phyloP scores from a whole-genome alignment of 2,797 vertebrate species.

The Anableps anableps region DNA sequence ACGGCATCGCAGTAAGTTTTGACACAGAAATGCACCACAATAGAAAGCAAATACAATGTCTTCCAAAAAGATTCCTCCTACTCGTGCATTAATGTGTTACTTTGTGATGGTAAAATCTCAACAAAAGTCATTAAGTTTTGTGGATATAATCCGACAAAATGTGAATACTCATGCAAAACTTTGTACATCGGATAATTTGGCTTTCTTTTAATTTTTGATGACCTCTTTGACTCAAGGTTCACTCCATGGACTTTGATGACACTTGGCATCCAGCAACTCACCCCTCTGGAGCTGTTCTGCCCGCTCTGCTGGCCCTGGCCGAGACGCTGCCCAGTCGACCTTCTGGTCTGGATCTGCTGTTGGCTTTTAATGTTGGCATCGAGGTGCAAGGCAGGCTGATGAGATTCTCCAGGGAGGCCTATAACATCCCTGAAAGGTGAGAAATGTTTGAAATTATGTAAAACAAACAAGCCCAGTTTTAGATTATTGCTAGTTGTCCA shows the following conservation, averaged over 20 bases:
- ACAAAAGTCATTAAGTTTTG: not conserved
- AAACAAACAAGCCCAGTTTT: not conserved
- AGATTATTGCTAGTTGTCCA: not conserved
- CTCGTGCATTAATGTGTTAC: not conserved
- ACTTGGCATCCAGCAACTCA: conserved; percentile 97
- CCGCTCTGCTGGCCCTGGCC: conserved; percentile 86
- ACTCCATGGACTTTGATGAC: conserved; percentile 98
- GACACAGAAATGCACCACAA: not conserved
- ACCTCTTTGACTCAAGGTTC: conserved; percentile 79
- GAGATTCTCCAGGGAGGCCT: conserved; percentile 90
- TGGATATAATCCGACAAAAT: not conserved
- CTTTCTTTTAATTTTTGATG: not conserved
- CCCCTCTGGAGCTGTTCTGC: conserved; percentile 90
- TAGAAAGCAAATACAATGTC: not conserved
- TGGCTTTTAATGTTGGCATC: conserved; percentile 92
- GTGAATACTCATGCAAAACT: not conserved
- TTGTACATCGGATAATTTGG: not conserved
- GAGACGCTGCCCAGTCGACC: conserved; percentile 82
- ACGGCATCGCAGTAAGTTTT: conserved; percentile 90
- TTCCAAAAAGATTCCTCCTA: not conserved
- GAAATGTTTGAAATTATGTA: not conserved
- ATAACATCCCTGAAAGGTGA: conserved; percentile 91
- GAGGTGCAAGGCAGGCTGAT: conserved; percentile 92
- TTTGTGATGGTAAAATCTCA: not conserved
- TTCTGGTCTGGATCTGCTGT: conserved; percentile 89